Evolutionary conservation across 2,113 vertebrate genomes (phyloP), one percentile per base, ranked within the genome.

Genomic region (Pandion haliaetus): DNA sequence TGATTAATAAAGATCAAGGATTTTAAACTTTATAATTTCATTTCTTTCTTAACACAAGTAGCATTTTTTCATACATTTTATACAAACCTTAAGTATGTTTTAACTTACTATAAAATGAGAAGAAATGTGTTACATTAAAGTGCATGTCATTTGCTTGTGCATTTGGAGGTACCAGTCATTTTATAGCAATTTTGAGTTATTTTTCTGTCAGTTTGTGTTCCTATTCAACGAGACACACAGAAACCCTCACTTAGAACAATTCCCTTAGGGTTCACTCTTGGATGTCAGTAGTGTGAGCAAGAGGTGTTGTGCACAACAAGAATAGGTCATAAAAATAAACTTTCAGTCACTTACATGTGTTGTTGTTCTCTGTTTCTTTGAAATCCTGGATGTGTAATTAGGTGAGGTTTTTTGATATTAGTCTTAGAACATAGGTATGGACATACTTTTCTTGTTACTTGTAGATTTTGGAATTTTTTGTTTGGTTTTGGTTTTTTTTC

Each of bases 151-250:
- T 98, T 98, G 94, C 98, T 97, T 97, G 90, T 93, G 95, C 96
- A 93, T 97, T 98, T 98, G 98, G 97, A 98, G 98, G 98, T 98
- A 97, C 96, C 95, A 97, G 94, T 98, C 98, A 98, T 98, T 98
- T 98, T 98, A 96, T 96, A 97, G 98, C 98, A 99, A 98, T 98
- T 98, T 98, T 93, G 96, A 98, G 98, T 98, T 98, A 98, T 98
- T 98, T 98, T 98, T 98, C 98, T 98, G 98, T 98, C 98, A 98
- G 98, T 98, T 98, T 98, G 97, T 98, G 97, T 98, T 98, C 97
- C 96, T 95, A 96, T 98, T 98, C 97, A 98, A 90, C 57, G 76
- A 97, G 73, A 98, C 95, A 96, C 94, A 96, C 84, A 98, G 97
- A 98, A 98, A 97, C 96, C 95, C 95, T 98, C 96, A 96, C 98